Base-by-base conservation (phyloP, 2,888 invertebrate species). In the Mythimna vitellina region DNA sequence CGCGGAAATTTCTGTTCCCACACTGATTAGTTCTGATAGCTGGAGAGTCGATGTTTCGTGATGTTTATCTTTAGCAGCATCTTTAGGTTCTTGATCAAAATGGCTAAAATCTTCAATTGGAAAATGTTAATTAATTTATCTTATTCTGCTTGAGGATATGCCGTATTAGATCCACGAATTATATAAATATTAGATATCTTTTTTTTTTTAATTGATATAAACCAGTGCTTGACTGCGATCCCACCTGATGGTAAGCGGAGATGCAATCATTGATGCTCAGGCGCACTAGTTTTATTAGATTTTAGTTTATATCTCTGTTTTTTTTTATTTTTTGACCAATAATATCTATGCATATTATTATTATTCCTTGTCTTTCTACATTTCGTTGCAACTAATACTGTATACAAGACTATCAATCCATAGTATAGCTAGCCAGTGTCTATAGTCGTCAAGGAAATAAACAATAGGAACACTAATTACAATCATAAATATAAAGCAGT, bases 381-480 rank as follows among this genome's bases (percentile, higher is more conserved):
- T n/a, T 38, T 38, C 1, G 12, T 25, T 35, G 22, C 17, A 20
- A 61, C 51, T 22, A 29, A 25, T 12, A n/a, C 9, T 12, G 3
- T 3, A 42, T 42, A 42, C 14, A 12, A 49, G 25, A 29, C 6
- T 29, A 35, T 0, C 12, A 25, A 60, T 65, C 17, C 17, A 69
- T 10, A 46, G 25, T 10, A 5, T 58, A 58, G 35, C 35, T 35
- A 35, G 20, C n/a, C 10, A 51, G 32, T 68, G 25, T 14, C 20
- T 12, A 53, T 49, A 51, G 53, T 46, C 3, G 38, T 12, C 61
- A 42, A 60, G 66, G 22, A 70, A 67, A 81, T 63, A 65, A 65
- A 78, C 60, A 78, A 83, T 69, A 42, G 42, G 22, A 46, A 64
- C 12, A 60, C 61, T 78, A 76, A 84, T 84, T 81, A 70, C 56